phyloP scores from a whole-genome alignment of 1,140 invertebrate genomes.

The Colletes gigas region DNA sequence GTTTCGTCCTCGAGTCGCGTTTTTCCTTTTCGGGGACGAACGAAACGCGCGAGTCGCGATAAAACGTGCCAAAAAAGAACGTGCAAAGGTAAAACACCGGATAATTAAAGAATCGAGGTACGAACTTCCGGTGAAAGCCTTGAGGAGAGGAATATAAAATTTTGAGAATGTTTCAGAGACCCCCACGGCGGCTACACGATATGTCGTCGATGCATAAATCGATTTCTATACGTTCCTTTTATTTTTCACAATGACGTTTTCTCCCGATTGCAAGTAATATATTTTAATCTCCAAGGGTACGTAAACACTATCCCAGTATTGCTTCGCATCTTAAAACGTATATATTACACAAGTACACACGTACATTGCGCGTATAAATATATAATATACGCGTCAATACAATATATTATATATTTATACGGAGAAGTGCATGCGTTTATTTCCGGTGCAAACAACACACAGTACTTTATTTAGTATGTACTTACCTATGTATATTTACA shows the following conservation, averaged over 20 bases:
- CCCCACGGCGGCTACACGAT: slow-evolving; percentile 35
- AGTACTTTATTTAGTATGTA: slow-evolving; percentile 55
- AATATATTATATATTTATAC: slow-evolving; percentile 53
- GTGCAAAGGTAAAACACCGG: not conserved
- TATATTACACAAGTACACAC: slow-evolving; percentile 35
- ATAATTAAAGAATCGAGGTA: not conserved
- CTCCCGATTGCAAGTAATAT: slow-evolving; percentile 37
- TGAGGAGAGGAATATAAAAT: slow-evolving; percentile 51
- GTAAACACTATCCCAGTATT: slow-evolving; percentile 77
- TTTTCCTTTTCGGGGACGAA: not conserved
- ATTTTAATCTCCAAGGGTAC: slow-evolving; percentile 71
- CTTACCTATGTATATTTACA: slow-evolving; percentile 66
- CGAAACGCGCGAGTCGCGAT: too few relatives aligned
- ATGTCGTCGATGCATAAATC: slow-evolving; percentile 45
- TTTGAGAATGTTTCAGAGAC: slow-evolving; percentile 68
- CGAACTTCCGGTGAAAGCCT: not conserved
- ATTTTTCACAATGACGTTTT: slow-evolving; percentile 40
- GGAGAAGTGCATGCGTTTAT: slow-evolving; percentile 72
- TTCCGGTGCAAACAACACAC: slow-evolving; percentile 70
- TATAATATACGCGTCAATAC: slow-evolving; percentile 41
- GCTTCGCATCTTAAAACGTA: slow-evolving; percentile 75
- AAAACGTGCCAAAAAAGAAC: not conserved
- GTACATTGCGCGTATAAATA: slow-evolving; percentile 52
- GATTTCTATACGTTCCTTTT: slow-evolving; percentile 31
- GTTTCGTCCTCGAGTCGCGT: not conserved